Conservation (phyloP, 2,888 invertebrate species). For the Mesorhabditis belari region DNA sequence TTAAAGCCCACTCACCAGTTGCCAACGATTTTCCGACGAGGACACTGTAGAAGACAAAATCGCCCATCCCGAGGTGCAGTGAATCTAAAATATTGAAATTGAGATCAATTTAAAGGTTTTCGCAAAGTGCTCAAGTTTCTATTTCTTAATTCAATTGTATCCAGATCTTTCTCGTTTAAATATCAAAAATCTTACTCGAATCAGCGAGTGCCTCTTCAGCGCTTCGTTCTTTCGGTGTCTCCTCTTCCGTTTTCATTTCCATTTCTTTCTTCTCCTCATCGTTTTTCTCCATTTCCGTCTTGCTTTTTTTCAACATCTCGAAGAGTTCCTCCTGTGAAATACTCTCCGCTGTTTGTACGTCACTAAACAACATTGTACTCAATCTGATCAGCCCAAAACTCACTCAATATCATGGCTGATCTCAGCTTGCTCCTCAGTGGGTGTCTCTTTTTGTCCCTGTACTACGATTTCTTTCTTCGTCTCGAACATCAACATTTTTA, state of each 20-base stretch:
- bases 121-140: no score
- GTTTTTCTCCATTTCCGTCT: conserved; percentile 2
- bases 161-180: no score
- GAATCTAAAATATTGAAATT: conserved; percentile 20
- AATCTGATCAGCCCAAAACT: background rate
- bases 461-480: conserved; percentile 11
- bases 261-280: conserved; percentile 3
- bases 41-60: conserved; percentile 46
- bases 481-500: conserved; percentile 39
- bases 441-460: background rate
- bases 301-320: background rate
- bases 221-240: background rate
- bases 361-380: background rate
- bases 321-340: background rate
- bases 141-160: no score
- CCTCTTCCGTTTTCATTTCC: conserved; percentile 7
- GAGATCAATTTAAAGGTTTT: no score
- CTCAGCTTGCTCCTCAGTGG: conserved; percentile 5
- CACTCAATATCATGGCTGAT: background rate
- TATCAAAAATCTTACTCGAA: background rate
- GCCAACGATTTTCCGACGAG: conserved; percentile 39
- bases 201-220: background rate
- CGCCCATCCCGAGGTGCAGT: conserved; percentile 43
- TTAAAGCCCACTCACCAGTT: conserved; percentile 3
- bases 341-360: background rate